Percentiles rank a stretch among this genome's conserved stretches.
These are phyloP conservation scores for Ceyx margarethae DNA, from an alignment of 2,113 vertebrate genomes.

Conservation along the genomic window DNA sequence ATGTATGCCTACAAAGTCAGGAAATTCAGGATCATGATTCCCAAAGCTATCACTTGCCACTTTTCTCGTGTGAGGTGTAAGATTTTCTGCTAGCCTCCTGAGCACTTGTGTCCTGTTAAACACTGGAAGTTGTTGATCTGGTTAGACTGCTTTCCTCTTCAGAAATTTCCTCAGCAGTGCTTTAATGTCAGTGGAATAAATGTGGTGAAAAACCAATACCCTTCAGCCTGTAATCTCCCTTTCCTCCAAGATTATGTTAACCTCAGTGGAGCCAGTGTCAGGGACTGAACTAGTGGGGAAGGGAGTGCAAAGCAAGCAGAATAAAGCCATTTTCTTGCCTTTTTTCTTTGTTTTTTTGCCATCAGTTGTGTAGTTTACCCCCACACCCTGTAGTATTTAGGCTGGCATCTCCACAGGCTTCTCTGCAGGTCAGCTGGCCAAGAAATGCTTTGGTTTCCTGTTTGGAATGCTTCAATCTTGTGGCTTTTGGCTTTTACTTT, in stretches of 20 bases:
- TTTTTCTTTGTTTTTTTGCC: not conserved
- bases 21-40: constrained; percentile 15
- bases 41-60: not conserved
- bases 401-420: not conserved
- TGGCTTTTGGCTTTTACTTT: rapidly evolving
- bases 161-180: not conserved
- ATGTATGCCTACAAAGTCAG: not conserved
- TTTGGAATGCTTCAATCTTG: not conserved
- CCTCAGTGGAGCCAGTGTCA: not conserved
- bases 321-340: not conserved
- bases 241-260: not conserved
- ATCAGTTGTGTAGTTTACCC: not conserved
- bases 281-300: not conserved
- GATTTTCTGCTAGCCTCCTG: not conserved
- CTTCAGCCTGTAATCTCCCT: not conserved
- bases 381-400: not conserved
- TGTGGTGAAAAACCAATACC: not conserved
- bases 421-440: not conserved
- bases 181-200: not conserved
- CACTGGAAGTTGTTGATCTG: not conserved
- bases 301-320: not conserved
- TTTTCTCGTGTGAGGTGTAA: not conserved
- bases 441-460: not conserved
- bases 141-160: not conserved
- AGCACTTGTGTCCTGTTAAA: not conserved